phyloP scores from a whole-genome alignment of 2,888 invertebrate genomes.

The Malthinus seriepunctatus region DNA sequence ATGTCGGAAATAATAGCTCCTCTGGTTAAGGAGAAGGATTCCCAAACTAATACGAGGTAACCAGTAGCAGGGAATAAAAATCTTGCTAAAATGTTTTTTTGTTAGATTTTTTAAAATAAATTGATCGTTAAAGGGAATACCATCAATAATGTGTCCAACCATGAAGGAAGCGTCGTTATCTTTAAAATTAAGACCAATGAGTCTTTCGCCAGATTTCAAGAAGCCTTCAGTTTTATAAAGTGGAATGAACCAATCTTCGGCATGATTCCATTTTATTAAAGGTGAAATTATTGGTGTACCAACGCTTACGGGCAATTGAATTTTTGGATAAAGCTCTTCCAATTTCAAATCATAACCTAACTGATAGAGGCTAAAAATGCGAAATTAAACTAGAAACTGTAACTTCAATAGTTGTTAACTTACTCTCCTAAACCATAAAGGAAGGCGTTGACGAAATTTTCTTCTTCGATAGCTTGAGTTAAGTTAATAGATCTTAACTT shows the following conservation, averaged over 20 bases:
- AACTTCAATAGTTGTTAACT: background rate
- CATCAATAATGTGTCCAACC: slow-evolving; percentile 80
- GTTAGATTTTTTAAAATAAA: no score
- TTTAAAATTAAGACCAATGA: slow-evolving; percentile 61
- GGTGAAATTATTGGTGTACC: slow-evolving; percentile 85
- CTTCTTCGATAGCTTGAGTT: background rate
- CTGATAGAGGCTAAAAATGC: slow-evolving; percentile 67
- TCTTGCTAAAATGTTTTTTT: slow-evolving; percentile 14
- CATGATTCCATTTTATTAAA: slow-evolving; percentile 87
- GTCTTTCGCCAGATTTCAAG: slow-evolving; percentile 68
- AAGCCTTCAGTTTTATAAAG: slow-evolving; percentile 70
- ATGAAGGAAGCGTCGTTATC: slow-evolving; percentile 74
- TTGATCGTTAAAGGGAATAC: slow-evolving; percentile 31
- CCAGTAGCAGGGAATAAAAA: slow-evolving; percentile 65
- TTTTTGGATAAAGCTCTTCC: slow-evolving; percentile 73
- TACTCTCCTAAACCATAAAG: slow-evolving; percentile 4
- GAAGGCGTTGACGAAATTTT: background rate
- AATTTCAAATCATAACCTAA: slow-evolving; percentile 76
- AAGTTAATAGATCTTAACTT: background rate
- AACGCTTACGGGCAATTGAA: slow-evolving; percentile 81
- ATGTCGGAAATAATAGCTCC: slow-evolving; percentile 52
- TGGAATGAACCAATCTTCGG: slow-evolving; percentile 73
- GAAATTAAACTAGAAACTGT: no score
- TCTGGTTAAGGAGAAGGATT: slow-evolving; percentile 55
- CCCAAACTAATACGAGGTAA: slow-evolving; percentile 57